Conservation (phyloP, 2,888 invertebrate genomes). For the Acanthosoma haemorrhoidale region DNA sequence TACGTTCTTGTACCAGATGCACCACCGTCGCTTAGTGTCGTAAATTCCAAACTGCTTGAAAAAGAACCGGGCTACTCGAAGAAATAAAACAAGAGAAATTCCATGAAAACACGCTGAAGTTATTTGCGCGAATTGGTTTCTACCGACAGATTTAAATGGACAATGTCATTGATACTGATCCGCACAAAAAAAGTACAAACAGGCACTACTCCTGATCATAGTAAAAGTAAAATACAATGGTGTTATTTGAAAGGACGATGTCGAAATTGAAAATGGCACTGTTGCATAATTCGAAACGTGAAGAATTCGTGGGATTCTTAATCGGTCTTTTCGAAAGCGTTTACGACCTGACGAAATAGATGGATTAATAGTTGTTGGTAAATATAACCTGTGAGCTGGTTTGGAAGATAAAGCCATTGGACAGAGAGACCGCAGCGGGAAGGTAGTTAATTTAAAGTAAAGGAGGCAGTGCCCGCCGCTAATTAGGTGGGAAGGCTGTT, state of each 20-base stretch:
- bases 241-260: neutral
- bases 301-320: neutral
- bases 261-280: neutral
- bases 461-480: neutral
- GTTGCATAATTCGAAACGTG: neutral
- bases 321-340: neutral
- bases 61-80: too few species aligned
- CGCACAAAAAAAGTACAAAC: too few species aligned
- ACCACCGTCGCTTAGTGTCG: too few species aligned
- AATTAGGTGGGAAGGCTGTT: constrained; percentile 13
- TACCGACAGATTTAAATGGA: too few species aligned
- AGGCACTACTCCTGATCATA: too few species aligned
- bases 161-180: too few species aligned
- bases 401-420: constrained; percentile 17
- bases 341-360: neutral
- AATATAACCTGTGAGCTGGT: neutral
- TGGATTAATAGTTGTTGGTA: neutral
- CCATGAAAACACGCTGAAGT: too few species aligned
- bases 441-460: constrained; percentile 21
- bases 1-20: too few species aligned
- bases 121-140: too few species aligned
- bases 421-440: neutral
- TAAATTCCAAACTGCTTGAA: too few species aligned
- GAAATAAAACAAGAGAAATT: too few species aligned
- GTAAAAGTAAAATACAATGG: too few species aligned